Evolutionary conservation across 2,797 vertebrate genomes (phyloP).

Genomic region (Chelon labrosus): DNA sequence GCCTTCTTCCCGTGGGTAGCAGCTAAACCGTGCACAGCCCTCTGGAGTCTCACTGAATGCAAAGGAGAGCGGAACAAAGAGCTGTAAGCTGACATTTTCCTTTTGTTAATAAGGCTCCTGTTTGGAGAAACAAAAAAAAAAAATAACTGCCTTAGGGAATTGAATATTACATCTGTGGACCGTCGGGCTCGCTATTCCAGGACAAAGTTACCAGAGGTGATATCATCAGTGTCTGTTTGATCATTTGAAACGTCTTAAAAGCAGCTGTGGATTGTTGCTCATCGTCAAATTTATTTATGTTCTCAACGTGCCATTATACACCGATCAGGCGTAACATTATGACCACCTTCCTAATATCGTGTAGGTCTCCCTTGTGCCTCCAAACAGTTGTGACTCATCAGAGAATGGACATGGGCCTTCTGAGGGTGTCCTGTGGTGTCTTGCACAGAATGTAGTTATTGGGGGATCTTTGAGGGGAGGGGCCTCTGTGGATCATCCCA

Average conservation of each 20-base stretch:
- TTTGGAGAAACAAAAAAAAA: conserved; percentile 21
- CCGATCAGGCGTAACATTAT: too few relatives aligned
- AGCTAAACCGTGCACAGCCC: conserved; percentile 31
- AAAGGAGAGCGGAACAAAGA: conserved; percentile 62
- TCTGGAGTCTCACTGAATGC: conserved; percentile 55
- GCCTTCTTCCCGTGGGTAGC: conserved; percentile 54
- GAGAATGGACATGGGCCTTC: too few relatives aligned
- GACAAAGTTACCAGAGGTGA: background rate
- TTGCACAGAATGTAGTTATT: too few relatives aligned
- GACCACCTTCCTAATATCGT: too few relatives aligned
- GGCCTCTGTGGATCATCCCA: too few relatives aligned
- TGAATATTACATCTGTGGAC: conserved; percentile 41
- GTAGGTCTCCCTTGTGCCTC: too few relatives aligned
- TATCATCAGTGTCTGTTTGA: background rate
- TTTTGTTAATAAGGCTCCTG: conserved; percentile 58
- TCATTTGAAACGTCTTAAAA: background rate
- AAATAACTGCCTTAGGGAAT: conserved; percentile 44
- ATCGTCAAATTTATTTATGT: background rate
- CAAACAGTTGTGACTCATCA: too few relatives aligned
- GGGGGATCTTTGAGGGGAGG: too few relatives aligned
- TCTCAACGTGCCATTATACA: too few relatives aligned
- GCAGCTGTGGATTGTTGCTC: background rate
- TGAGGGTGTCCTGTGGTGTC: too few relatives aligned
- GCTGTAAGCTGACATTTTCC: conserved; percentile 55
- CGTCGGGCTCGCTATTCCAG: conserved; percentile 22